Evolutionary conservation across 2,888 invertebrate species (phyloP).

Genomic region (Microplitis deprimator): DNA sequence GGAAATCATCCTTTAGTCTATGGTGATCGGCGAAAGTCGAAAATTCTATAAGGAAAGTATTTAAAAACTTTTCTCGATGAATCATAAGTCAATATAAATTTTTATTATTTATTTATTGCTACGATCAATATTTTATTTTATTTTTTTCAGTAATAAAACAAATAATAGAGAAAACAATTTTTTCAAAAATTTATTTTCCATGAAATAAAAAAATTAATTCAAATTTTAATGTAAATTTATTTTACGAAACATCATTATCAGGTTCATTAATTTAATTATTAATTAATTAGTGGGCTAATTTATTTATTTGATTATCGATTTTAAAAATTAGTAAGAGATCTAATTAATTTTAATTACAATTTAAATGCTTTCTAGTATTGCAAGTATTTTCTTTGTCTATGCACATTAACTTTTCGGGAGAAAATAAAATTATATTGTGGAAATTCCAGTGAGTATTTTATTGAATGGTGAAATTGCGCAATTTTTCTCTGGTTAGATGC

Average conservation of each 20-base stretch:
- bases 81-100: not conserved
- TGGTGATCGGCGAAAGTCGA: slow-evolving; percentile 43
- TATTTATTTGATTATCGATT: not conserved
- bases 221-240: too few relatives aligned
- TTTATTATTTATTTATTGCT: not conserved
- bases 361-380: not conserved
- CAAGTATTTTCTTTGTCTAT: slow-evolving; percentile 7
- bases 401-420: slow-evolving; percentile 53
- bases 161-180: too few relatives aligned
- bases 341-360: not conserved
- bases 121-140: not conserved
- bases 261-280: not conserved
- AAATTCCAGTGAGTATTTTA: slow-evolving; percentile 42
- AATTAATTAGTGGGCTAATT: not conserved
- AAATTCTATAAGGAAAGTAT: not conserved
- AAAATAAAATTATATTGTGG: slow-evolving; percentile 52
- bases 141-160: too few relatives aligned
- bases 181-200: too few relatives aligned
- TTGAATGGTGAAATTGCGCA: slow-evolving; percentile 67
- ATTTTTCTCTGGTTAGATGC: slow-evolving; percentile 61
- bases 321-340: not conserved
- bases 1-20: slow-evolving; percentile 25
- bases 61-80: not conserved
- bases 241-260: too few relatives aligned
- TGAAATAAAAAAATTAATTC: too few relatives aligned